Percentiles rank a stretch among this genome's conserved stretches.
Conservation (phyloP, 2,888 invertebrate genomes). For the Mythimna impura region DNA sequence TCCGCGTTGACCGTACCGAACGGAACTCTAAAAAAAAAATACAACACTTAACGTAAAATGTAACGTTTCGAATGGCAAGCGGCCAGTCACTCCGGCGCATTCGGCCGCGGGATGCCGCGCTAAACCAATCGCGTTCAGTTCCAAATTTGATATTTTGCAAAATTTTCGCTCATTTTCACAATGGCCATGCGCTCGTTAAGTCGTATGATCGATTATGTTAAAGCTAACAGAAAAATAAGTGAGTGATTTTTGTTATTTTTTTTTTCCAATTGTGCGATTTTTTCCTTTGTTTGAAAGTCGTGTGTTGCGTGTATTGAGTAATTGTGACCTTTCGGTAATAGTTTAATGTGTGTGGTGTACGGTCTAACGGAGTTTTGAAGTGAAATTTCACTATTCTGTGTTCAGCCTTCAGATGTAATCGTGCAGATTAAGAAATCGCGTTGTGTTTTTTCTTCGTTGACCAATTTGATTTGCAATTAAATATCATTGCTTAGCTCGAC, state of each 20-base stretch:
- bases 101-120: slow-evolving; percentile 74
- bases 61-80: slow-evolving; percentile 59
- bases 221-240: slow-evolving; percentile 76
- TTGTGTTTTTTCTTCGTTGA: slow-evolving; percentile 38
- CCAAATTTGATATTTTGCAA: slow-evolving; percentile 63
- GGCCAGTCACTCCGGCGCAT: slow-evolving; percentile 79
- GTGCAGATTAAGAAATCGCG: slow-evolving; percentile 50
- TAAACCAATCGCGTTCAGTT: slow-evolving; percentile 52
- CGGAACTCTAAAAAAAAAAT: slow-evolving; percentile 67
- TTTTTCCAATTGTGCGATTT: slow-evolving; percentile 31
- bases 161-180: slow-evolving; percentile 58
- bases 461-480: slow-evolving; percentile 50
- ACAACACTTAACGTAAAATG: slow-evolving; percentile 67
- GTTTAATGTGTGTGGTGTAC: slow-evolving; percentile 42
- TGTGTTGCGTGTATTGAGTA: slow-evolving; percentile 43
- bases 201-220: slow-evolving; percentile 74
- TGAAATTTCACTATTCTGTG: slow-evolving; percentile 52
- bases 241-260: slow-evolving; percentile 68
- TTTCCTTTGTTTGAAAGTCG: slow-evolving; percentile 48
- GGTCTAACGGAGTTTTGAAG: slow-evolving; percentile 39
- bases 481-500: slow-evolving; percentile 34
- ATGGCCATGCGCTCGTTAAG: slow-evolving; percentile 73
- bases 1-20: slow-evolving; percentile 32
- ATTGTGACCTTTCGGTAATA: slow-evolving; percentile 54
- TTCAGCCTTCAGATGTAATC: slow-evolving; percentile 51